phyloP scores from a whole-genome alignment of 2,113 vertebrate species.

The Sakesphorus luctuosus region DNA sequence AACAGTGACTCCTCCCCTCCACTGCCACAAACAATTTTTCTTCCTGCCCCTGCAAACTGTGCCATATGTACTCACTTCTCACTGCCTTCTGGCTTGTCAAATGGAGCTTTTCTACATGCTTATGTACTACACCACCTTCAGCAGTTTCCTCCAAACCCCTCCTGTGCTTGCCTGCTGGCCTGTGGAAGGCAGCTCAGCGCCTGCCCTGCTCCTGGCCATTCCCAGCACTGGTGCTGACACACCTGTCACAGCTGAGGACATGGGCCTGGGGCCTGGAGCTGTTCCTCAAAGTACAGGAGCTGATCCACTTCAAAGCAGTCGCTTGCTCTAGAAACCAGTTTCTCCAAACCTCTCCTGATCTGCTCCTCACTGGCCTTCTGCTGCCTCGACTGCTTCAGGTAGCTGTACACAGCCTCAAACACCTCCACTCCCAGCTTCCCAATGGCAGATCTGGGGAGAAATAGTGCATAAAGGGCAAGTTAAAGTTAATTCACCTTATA shows the following conservation, averaged over 20 bases:
- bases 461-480: neutral
- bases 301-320: constrained; percentile 85
- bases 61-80: neutral
- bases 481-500: neutral
- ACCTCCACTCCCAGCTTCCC: constrained; percentile 74
- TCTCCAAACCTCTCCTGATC: constrained; percentile 64
- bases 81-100: neutral
- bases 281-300: constrained; percentile 84
- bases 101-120: neutral
- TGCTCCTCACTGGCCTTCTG: constrained; percentile 67
- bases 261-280: constrained; percentile 52
- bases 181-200: neutral
- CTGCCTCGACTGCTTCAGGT: constrained; percentile 75
- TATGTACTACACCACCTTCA: neutral
- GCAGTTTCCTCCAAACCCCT: neutral
- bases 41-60: neutral
- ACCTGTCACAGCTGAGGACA: neutral
- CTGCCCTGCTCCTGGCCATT: neutral
- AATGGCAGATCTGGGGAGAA: constrained; percentile 72
- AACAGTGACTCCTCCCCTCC: neutral
- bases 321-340: constrained; percentile 63
- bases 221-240: neutral
- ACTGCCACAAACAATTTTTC: neutral
- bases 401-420: constrained; percentile 79
- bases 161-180: neutral